Conservation (phyloP, 1,140 invertebrate species). For the Paraescarpia echinospica region DNA sequence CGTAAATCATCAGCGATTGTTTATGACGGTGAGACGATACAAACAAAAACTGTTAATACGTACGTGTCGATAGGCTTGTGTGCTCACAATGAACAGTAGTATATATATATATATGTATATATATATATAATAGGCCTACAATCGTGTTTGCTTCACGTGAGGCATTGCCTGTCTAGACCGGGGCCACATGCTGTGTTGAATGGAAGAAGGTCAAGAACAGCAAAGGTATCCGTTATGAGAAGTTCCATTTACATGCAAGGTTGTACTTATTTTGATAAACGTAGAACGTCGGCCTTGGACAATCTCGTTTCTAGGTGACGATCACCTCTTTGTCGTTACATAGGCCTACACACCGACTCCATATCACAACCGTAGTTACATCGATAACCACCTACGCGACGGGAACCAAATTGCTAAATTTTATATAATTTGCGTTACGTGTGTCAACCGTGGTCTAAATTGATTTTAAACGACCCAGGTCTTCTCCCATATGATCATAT, state of each 20-base stretch:
- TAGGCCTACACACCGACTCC: background rate
- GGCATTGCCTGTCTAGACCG: no score
- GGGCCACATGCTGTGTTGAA: background rate
- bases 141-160: background rate
- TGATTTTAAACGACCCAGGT: no score
- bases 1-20: background rate
- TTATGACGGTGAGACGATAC: background rate
- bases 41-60: no score
- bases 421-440: background rate
- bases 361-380: background rate
- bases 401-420: no score
- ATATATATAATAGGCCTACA: background rate
- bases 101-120: no score
- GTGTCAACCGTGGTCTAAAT: no score
- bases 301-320: background rate
- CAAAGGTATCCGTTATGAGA: background rate
- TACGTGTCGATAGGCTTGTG: no score
- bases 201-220: background rate
- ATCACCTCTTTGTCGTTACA: no score
- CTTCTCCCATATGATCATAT: no score
- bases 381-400: background rate
- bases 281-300: background rate
- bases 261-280: background rate
- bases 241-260: background rate
- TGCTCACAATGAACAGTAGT: no score